Conservation (phyloP, 2,888 invertebrate species). For the Athalia rosae region DNA sequence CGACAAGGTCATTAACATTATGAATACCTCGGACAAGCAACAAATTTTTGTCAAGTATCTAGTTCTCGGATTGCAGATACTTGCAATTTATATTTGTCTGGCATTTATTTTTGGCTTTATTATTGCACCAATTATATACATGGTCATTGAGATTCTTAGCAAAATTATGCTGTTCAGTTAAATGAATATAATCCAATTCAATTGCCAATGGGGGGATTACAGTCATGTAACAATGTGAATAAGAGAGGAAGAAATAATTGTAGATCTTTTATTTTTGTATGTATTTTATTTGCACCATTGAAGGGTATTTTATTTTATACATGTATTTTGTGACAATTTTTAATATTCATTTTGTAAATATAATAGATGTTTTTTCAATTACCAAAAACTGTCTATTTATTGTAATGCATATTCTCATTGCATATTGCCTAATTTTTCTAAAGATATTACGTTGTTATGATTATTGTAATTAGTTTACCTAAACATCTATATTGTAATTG, state of each 20-base stretch:
- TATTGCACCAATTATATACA: conserved; percentile 64
- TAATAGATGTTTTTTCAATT: conserved; percentile 6
- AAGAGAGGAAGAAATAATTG: not conserved
- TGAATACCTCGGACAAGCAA: conserved; percentile 57
- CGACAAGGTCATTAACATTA: conserved; percentile 65
- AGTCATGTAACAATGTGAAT: not conserved
- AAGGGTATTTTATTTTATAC: conserved; percentile 26
- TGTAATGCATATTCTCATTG: conserved; percentile 31
- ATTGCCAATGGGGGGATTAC: not conserved
- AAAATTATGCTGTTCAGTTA: conserved; percentile 63
- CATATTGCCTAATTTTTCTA: not conserved
- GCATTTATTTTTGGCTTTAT: conserved; percentile 66
- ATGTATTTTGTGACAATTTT: conserved; percentile 36
- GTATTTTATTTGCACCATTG: conserved; percentile 15
- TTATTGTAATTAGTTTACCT: not conserved
- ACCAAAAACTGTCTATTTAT: conserved; percentile 27
- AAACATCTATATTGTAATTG: conserved; percentile 14
- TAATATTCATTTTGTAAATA: conserved; percentile 23
- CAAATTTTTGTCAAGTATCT: conserved; percentile 61
- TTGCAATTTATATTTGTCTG: conserved; percentile 64
- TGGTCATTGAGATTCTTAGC: conserved; percentile 60
- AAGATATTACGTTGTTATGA: too few relatives aligned
- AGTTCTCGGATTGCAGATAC: conserved; percentile 62
- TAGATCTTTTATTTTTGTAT: not conserved
- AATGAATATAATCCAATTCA: conserved; percentile 22